Percentiles rank a stretch among this genome's conserved stretches.
Evolutionary conservation across 23 tunicate genomes (phyloP).

Genomic region (Halocynthia roretzi): DNA sequence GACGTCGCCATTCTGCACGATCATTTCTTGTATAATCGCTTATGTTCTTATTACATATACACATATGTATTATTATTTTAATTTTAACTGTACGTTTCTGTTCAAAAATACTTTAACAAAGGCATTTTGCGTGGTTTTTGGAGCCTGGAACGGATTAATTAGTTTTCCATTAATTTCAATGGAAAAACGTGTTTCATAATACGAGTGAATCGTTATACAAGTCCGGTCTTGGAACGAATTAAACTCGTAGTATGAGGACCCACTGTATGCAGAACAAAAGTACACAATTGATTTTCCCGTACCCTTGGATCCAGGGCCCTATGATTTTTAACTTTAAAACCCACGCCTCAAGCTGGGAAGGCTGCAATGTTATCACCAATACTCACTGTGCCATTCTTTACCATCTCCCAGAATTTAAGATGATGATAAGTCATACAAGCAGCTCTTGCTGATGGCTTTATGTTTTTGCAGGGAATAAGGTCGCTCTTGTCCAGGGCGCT

Average conservation of each 20-base stretch:
- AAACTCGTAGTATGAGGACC: too few species aligned
- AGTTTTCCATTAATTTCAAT: too few species aligned
- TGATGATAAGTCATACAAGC: slow-evolving; percentile 47
- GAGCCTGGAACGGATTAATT: too few species aligned
- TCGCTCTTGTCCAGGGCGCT: slow-evolving; percentile 49
- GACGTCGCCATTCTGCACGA: too few species aligned
- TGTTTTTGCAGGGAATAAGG: slow-evolving; percentile 3
- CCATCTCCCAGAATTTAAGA: slow-evolving; percentile 41
- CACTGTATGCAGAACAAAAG: not conserved
- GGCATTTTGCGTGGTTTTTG: too few species aligned
- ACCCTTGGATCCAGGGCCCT: not conserved
- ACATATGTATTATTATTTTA: too few species aligned
- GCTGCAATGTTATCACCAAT: not conserved
- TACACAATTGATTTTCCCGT: not conserved
- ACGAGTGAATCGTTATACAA: too few species aligned
- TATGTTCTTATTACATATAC: too few species aligned
- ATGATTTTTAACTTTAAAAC: not conserved
- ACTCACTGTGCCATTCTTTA: slow-evolving; percentile 25
- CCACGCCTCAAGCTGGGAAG: not conserved
- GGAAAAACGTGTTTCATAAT: not conserved
- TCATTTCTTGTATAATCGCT: too few species aligned
- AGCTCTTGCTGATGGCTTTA: slow-evolving; percentile 50
- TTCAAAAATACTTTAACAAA: too few species aligned
- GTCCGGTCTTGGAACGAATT: too few species aligned
- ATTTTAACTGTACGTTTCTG: too few species aligned